Evolutionary conservation across 2,113 vertebrate species (phyloP), one percentile per base, ranked within the genome.

Genomic region (Coreoperca whiteheadi): DNA sequence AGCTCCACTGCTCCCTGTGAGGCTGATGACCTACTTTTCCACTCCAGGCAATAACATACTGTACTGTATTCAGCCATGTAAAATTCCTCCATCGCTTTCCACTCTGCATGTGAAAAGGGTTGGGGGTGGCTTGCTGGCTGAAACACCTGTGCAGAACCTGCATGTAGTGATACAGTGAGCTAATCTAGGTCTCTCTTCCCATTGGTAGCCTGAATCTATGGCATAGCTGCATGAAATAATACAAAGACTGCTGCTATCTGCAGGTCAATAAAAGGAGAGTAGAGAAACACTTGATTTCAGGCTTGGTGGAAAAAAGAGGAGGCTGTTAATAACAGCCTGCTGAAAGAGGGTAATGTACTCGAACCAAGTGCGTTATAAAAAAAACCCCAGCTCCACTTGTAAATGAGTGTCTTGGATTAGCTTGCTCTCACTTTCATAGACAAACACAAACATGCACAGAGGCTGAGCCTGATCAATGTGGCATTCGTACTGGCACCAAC

Each of bases 1-100:
- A 84, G 82, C 91, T 85, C 65, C 53, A 34, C 66, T 80, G 86
- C 83, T 83, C 74, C 74, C 79, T 83, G 53, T 70, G 74, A 88
- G 71, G 83, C 85, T 77, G 82, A 77, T 93, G 93, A 94, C 93
- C 93, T 94, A 93, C 83, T 93, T 93, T 92, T 76, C 77, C 61
- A 82, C 84, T 92, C 76, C 30, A 83, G 87, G 84, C 76, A 34
- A 82, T 87, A 87, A 79, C 72, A 81, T 76, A 76, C 80, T 78
- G 77, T 69, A 81, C 67, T 61, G 78, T 75, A 73, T 85, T 78
- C 81, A 84, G 81, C 78, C 81, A 82, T 85, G 75, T 65, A 88
- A 82, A 89, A 91, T 90, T 89, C 78, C 79, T 88, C 75, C 54
- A 61, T 90, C 21, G 21, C 78, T 85, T 61, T 66, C n/a, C 67